phyloP scores from a whole-genome alignment of 2,113 vertebrate species.

The Epinephelus lanceolatus region DNA sequence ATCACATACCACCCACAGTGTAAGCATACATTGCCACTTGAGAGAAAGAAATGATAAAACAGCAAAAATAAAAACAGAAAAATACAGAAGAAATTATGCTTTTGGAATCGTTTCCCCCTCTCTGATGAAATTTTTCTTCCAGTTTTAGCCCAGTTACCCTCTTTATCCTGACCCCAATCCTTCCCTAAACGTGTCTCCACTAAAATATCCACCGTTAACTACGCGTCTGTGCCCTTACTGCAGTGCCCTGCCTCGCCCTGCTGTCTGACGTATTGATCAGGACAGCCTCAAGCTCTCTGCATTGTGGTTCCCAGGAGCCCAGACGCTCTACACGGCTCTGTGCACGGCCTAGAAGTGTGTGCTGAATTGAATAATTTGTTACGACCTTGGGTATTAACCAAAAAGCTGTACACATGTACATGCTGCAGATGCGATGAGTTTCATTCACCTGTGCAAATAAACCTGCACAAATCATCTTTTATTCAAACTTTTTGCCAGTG shows the following conservation, averaged over 20 bases:
- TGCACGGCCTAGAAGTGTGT: neutral
- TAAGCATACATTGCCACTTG: constrained; percentile 17
- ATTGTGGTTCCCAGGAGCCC: constrained; percentile 61
- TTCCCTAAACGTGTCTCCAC: constrained; percentile 34
- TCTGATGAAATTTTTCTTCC: constrained; percentile 20
- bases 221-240: constrained; percentile 62
- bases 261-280: constrained; percentile 75
- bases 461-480: constrained; percentile 33
- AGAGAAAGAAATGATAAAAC: constrained; percentile 30
- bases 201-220: constrained; percentile 43
- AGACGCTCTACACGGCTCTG: constrained; percentile 29
- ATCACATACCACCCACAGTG: constrained; percentile 37
- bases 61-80: constrained; percentile 7
- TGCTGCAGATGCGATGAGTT: constrained; percentile 3
- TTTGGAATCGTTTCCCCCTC: neutral
- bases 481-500: constrained; percentile 21
- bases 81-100: constrained; percentile 16
- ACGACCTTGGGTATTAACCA: constrained; percentile 23
- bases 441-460: constrained; percentile 5
- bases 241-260: constrained; percentile 67
- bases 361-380: constrained; percentile 23
- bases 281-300: constrained; percentile 58
- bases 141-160: constrained; percentile 35
- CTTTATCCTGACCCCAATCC: constrained; percentile 23
- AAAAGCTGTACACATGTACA: constrained; percentile 17